Conservation (phyloP, 1,140 invertebrate genomes). For the Chymomyza costata region DNA sequence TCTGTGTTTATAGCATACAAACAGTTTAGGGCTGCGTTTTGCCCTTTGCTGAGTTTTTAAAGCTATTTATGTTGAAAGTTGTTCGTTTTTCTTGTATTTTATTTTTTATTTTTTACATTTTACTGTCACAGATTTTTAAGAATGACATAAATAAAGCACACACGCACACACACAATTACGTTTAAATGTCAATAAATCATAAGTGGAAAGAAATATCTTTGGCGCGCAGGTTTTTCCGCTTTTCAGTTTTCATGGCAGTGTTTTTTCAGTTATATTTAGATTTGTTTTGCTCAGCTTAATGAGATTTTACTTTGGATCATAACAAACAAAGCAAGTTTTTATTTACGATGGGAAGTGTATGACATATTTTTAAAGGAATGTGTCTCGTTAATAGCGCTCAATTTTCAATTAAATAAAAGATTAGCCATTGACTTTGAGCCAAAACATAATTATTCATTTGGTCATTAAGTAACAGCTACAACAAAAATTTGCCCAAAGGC, state of each 20-base stretch:
- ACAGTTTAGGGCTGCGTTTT: background rate
- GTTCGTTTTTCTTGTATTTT: background rate
- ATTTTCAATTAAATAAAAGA: too few species aligned
- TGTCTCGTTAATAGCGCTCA: too few species aligned
- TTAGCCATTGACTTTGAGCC: too few species aligned
- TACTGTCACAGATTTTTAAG: background rate
- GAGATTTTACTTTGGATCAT: slow-evolving; percentile 50
- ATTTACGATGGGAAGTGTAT: slow-evolving; percentile 30
- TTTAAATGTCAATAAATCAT: slow-evolving; percentile 70
- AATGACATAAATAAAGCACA: background rate
- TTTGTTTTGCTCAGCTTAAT: slow-evolving; percentile 34
- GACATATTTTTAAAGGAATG: too few species aligned
- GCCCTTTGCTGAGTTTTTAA: background rate
- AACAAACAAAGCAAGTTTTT: slow-evolving; percentile 45
- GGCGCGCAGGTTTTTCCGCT: slow-evolving; percentile 2
- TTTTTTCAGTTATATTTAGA: slow-evolving; percentile 2
- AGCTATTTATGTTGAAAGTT: background rate
- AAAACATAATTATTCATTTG: too few species aligned
- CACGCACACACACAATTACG: slow-evolving; percentile 41
- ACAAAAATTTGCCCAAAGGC: too few species aligned
- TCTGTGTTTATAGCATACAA: background rate
- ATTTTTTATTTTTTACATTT: slow-evolving; percentile 1
- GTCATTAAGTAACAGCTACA: too few species aligned
- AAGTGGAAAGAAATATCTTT: slow-evolving; percentile 14
- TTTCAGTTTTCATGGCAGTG: slow-evolving; percentile 41